Evolutionary conservation across 2,113 vertebrate species (phyloP), one percentile per base, ranked within the genome.

Genomic region (Rhabdomys dilectus): DNA sequence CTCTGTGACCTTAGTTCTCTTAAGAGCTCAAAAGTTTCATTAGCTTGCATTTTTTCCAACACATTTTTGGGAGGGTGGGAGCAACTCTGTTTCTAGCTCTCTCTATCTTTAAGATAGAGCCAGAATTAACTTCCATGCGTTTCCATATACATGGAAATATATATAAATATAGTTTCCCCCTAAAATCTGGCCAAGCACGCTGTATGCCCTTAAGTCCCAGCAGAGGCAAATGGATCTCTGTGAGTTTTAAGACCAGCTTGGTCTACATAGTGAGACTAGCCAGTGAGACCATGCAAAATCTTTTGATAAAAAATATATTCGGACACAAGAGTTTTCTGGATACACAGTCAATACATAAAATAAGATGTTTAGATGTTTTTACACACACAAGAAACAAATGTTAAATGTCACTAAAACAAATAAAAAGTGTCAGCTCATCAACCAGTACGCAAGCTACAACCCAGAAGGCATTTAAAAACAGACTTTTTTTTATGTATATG

Each of bases 271-370:
- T 60, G 36, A 82, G 53, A n/a, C 7, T 60, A 60, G 21, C 36
- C 53, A 39, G 17, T 58, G 53, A 82, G 78, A 82, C 36, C 21
- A 82, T 81, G 29, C 76, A 75, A 75, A 75, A 75, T 36, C 36
- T 68, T 68, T 68, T 13, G 29, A 36, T 68, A 34, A 68, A 75
- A 85, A 87, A 19, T 13, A 51, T 68, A 13, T 51, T 31, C 24
- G 72, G 51, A 91, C 17, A 73, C 22, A 93, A 19, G 36, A 91
- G 12, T 58, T 51, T 88, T 7, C 39, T 76, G 31, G 66, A 88
- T 86, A 91, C 24, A 64, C 88, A 31, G 42, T 92, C 64, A 91
- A 90, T 45, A 90, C 64, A 81, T 26, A 91, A 86, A 94, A 86
- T 64, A 36, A 86, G 84, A 17, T 89, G 29, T 75, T 45, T 91